Evolutionary conservation across 2,113 vertebrate genomes (phyloP).

Genomic region (Sebastes schlegelii): DNA sequence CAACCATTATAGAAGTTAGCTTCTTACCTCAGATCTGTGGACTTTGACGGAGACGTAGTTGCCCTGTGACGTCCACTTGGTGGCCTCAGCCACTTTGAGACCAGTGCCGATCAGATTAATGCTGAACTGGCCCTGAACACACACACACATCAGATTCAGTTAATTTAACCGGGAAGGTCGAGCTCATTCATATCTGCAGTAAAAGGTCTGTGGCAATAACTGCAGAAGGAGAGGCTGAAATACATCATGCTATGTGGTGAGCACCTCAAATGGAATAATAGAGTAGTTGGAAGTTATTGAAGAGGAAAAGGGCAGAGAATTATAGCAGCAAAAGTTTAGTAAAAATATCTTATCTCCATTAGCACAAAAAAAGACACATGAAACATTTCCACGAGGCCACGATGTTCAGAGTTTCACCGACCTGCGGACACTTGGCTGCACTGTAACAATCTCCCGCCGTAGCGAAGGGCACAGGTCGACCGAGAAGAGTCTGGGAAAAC

Average conservation of each 20-base stretch:
- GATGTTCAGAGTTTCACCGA: slow-evolving; percentile 54
- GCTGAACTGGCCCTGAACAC: slow-evolving; percentile 92
- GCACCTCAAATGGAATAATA: background rate
- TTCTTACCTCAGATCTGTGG: slow-evolving; percentile 91
- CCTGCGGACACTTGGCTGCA: slow-evolving; percentile 93
- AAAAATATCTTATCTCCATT: background rate
- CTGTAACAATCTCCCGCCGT: slow-evolving; percentile 94
- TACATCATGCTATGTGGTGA: background rate
- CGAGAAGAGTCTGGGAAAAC: slow-evolving; percentile 88
- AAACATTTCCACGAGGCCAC: background rate
- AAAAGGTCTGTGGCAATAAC: background rate
- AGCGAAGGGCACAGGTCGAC: slow-evolving; percentile 89
- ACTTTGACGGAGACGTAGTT: slow-evolving; percentile 91
- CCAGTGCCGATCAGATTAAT: slow-evolving; percentile 94
- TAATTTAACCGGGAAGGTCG: background rate
- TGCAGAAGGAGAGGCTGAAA: background rate
- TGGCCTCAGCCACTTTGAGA: slow-evolving; percentile 87
- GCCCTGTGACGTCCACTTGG: slow-evolving; percentile 93
- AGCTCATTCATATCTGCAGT: background rate
- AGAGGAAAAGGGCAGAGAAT: background rate
- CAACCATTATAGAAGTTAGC: background rate
- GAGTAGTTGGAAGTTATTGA: background rate
- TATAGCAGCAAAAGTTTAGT: background rate
- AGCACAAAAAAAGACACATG: background rate
- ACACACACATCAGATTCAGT: slow-evolving; percentile 3